Conservation (phyloP, 2,888 invertebrate species). For the Adelphocoris suturalis region DNA sequence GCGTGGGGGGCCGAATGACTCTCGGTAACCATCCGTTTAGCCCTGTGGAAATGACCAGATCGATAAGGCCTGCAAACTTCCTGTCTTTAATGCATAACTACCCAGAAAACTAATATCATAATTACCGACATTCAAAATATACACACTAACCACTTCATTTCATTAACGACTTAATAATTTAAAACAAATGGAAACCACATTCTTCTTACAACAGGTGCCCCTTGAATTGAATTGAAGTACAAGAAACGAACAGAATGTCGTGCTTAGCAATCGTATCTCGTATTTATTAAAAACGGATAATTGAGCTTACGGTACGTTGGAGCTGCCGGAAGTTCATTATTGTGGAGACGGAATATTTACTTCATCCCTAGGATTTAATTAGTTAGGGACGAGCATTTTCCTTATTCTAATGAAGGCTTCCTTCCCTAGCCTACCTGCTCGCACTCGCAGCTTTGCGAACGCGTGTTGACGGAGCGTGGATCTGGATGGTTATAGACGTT, state of each 20-base stretch:
- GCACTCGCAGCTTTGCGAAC: background rate
- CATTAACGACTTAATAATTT: background rate
- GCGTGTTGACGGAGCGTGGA: conserved; percentile 21
- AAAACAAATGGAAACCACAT: background rate
- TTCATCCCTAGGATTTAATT: conserved; percentile 21
- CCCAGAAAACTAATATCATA: no score
- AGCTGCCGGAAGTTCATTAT: conserved; percentile 32
- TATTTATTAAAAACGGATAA: conserved; percentile 23
- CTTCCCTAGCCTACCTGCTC: background rate
- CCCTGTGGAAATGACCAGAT: no score
- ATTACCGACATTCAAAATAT: no score
- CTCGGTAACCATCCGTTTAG: no score
- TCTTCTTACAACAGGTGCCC: background rate
- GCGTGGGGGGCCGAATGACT: no score
- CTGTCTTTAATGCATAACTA: no score
- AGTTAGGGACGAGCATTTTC: conserved; percentile 33
- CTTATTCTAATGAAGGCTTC: conserved; percentile 23
- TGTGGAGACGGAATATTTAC: background rate
- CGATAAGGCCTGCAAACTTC: no score
- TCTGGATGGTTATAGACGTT: background rate
- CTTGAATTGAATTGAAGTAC: background rate
- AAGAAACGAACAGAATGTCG: background rate
- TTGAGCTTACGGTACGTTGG: conserved; percentile 29
- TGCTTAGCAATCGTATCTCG: background rate
- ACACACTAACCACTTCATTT: no score